Evolutionary conservation across 2,888 invertebrate genomes (phyloP), one percentile per base, ranked within the genome.

Genomic region (Silvanus unidentatus): DNA sequence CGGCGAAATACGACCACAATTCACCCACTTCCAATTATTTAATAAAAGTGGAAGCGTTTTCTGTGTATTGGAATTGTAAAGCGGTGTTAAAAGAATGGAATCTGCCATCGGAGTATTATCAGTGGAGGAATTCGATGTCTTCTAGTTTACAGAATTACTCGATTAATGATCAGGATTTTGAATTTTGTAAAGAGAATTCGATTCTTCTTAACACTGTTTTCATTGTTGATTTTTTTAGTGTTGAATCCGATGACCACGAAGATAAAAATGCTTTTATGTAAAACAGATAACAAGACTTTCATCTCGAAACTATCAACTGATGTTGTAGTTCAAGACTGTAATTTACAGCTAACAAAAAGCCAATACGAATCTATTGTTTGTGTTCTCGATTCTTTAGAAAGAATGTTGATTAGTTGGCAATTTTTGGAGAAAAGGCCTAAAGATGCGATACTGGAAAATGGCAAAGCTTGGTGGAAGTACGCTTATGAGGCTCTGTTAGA

Each of bases 101-200:
- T 73, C 76, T 64, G 64, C 75, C 56, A 70, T 77, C 64, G 69
- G 77, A 80, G 66, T 84, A 77, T 58, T 82, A 80, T 52, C 75
- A 79, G 64, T 87, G 88, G 87, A 84, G 86, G 62, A 84, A 82
- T 55, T 77, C 82, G 40, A 84, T 89, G 84, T 76, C 83, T 12
- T 79, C 78, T 40, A 86, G 88, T 1, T 71, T 89, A 6, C 80
- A 86, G 59, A 86, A 84, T 55, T 88, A 88, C 66, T 81, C 82
- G 12, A 83, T 88, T 73, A 83, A 84, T 62, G 80, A 81, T 49
- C 84, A 87, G 65, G 82, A 84, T 48, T 87, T 89, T 67, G 83
- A 88, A 59, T 89, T 89, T 69, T 73, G 89, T 89, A 71, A 80
- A n/a, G n/a, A n/a, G n/a, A n/a, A n/a, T n/a, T n/a, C n/a, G 84